Percentiles rank a stretch among this genome's conserved stretches.
Evolutionary conservation across 2,797 vertebrate species (phyloP).

Genomic region (Picus viridis): DNA sequence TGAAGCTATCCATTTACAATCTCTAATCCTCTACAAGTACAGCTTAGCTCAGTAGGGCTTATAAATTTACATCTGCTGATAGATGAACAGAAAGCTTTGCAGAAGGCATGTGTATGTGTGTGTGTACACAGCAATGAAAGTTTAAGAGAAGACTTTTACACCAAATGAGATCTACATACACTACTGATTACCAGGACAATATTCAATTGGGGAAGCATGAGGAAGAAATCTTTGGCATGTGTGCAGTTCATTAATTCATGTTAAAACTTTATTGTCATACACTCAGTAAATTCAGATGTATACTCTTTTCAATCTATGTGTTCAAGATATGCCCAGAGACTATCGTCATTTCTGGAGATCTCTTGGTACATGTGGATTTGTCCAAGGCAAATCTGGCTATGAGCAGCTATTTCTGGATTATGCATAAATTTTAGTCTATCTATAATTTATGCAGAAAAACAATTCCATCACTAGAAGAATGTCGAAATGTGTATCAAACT

Average conservation of each 20-base stretch:
- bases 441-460: neutral
- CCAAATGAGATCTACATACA: neutral
- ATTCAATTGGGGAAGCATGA: accelerated
- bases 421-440: neutral
- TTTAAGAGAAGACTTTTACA: neutral
- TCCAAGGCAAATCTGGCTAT: neutral
- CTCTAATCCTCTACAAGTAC: neutral
- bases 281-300: neutral
- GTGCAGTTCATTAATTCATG: neutral
- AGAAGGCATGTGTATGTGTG: accelerated
- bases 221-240: neutral
- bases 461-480: constrained; percentile 10
- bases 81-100: neutral
- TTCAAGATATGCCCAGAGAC: neutral
- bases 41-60: neutral
- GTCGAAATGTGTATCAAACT: neutral
- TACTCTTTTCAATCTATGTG: neutral
- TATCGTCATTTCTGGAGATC: neutral
- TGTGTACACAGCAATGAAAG: neutral
- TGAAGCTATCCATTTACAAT: neutral
- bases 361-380: neutral
- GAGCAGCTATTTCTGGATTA: neutral
- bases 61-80: neutral
- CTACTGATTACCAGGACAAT: neutral
- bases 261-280: neutral